Conservation (phyloP, 1,140 invertebrate genomes). For the Odontomachus brunneus region DNA sequence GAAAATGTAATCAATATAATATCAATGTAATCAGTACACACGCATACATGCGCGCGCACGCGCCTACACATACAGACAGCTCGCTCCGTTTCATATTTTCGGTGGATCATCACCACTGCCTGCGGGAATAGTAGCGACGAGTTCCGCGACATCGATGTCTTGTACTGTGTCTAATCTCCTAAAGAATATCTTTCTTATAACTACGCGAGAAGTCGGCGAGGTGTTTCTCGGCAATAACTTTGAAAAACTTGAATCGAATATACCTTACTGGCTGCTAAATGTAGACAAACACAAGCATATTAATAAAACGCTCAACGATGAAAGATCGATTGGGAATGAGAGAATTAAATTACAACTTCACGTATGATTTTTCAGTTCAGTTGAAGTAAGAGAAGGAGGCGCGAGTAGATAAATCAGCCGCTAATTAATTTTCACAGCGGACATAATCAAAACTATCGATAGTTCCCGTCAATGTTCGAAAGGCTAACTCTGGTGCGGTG, state of each 20-base stretch:
- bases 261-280: background rate
- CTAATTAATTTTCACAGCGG: constrained; percentile 10
- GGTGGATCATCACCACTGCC: constrained; percentile 8
- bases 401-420: background rate
- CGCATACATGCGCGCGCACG: no score
- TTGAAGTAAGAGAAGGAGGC: background rate
- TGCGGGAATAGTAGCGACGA: background rate
- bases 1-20: background rate
- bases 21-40: background rate
- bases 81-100: constrained; percentile 23
- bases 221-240: no score
- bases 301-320: background rate
- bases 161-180: no score
- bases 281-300: constrained; percentile 1
- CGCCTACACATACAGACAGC: no score
- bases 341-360: constrained; percentile 29
- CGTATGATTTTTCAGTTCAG: constrained; percentile 15
- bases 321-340: constrained; percentile 5
- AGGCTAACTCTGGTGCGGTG: constrained; percentile 19
- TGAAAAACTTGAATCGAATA: constrained; percentile 16
- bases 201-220: background rate
- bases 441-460: constrained; percentile 46
- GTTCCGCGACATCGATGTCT: background rate
- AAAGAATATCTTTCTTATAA: constrained; percentile 24
- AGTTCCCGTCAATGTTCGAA: constrained; percentile 17